Conservation (phyloP, 2,797 vertebrate genomes). For the Mormyrops boulengeri region DNA sequence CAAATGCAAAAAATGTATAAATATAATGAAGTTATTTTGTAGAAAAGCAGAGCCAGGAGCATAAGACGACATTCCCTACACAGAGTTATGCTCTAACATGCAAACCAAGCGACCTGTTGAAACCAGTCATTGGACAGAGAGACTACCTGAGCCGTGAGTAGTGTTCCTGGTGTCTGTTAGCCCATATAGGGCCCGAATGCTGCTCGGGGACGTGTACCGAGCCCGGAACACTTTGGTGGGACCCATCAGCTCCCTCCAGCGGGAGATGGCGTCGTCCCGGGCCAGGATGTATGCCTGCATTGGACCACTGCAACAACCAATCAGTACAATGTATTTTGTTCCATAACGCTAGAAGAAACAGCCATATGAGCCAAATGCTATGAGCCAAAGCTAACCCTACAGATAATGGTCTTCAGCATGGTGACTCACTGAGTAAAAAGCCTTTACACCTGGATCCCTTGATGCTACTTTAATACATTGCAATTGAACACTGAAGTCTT, state of each 20-base stretch:
- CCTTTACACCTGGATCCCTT: not conserved
- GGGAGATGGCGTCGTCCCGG: constrained; percentile 72
- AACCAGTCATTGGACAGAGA: not conserved
- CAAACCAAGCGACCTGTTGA: not conserved
- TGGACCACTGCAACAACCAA: constrained; percentile 67
- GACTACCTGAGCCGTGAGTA: constrained; percentile 84
- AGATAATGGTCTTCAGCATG: not conserved
- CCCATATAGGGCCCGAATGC: constrained; percentile 78
- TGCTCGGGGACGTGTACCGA: constrained; percentile 63
- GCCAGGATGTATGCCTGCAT: constrained; percentile 89
- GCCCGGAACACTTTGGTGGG: constrained; percentile 89
- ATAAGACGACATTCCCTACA: not conserved
- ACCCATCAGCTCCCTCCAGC: constrained; percentile 89
- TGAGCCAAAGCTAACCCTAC: not conserved
- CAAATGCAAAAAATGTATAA: not conserved
- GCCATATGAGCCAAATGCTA: not conserved
- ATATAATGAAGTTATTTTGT: not conserved
- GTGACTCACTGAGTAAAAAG: not conserved
- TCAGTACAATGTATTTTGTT: not conserved
- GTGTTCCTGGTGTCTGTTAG: constrained; percentile 93
- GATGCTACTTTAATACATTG: not conserved
- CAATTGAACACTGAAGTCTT: not conserved
- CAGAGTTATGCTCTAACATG: not conserved
- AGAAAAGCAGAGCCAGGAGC: not conserved
- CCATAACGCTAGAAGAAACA: not conserved